Percentiles rank a stretch among this genome's conserved stretches.
Conservation (phyloP, 2,888 invertebrate species). For the Amblyjoppa fuscipennis region DNA sequence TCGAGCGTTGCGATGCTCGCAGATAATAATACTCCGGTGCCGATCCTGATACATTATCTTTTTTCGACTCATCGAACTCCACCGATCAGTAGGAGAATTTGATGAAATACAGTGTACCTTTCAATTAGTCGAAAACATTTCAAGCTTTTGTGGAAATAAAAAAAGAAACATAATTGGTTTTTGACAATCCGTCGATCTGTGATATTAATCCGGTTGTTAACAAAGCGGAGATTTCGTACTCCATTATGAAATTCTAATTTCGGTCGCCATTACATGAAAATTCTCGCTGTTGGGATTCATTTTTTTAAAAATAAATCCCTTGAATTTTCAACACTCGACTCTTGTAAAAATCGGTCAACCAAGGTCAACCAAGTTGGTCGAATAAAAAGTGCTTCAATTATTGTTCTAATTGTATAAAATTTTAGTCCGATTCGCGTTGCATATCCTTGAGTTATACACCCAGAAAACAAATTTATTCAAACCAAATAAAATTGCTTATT, state of each 20-base stretch:
- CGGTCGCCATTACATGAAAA: too few species aligned
- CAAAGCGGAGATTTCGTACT: not conserved
- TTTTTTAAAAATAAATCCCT: too few species aligned
- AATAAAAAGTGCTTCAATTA: too few species aligned
- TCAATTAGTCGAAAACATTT: slow-evolving; percentile 1
- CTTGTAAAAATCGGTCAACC: too few species aligned
- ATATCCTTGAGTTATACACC: too few species aligned
- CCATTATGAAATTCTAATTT: not conserved
- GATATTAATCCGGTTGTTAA: not conserved
- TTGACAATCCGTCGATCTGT: not conserved
- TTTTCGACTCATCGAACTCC: not conserved
- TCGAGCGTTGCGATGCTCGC: not conserved
- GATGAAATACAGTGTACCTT: not conserved
- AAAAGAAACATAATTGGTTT: not conserved
- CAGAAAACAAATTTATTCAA: too few species aligned
- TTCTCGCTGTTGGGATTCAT: too few species aligned
- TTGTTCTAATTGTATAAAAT: too few species aligned
- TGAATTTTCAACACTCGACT: too few species aligned
- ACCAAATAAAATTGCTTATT: too few species aligned
- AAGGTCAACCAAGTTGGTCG: too few species aligned
- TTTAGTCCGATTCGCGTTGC: too few species aligned
- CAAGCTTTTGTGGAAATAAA: not conserved
- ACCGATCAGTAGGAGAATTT: not conserved
- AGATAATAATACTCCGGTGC: not conserved
- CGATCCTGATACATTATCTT: not conserved